Base-by-base conservation (phyloP, 2,797 vertebrate genomes). In the Atherinosoma microstoma region DNA sequence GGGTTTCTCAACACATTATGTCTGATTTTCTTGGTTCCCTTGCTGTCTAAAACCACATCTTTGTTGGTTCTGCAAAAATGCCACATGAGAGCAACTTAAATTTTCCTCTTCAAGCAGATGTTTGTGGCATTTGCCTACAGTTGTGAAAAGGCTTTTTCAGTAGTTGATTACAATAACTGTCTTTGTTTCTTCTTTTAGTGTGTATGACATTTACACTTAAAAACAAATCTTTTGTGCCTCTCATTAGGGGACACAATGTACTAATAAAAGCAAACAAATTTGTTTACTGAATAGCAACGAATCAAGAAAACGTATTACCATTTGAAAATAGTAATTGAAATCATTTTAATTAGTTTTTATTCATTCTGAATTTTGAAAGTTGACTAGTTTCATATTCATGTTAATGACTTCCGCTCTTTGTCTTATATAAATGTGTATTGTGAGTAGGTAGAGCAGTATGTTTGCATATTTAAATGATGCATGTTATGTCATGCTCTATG, bases 381-480 rank as follows among this genome's bases (percentile, higher is more conserved):
- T 36, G 0, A 72, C n/a, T 69, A 60, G 36, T 30, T 51, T 79
- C 38, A 73, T 62, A 58, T 66, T 76, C 56, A 57, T 87, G 30
- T 72, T 24, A 58, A 71, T 65, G 34, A 36, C 65, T 74, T 82
- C 24, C 75, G 34, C 42, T 78, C 10, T 75, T 13, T 83, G 60
- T 82, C 49, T 75, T 78, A 36, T 82, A 30, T 78, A 18, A 84
- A 38, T 80, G 56, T 67, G 24, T 53, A 58, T 59, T 59, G 61
- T 67, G 36, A 81, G 75, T 67, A 58, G 34, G 10, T 58, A 59
- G 70, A 69, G 56, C 35, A 64, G 63, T 82, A 27, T 70, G 47
- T 75, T 80, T 53, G 67, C 11, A 73, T 56, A 72, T 77, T 82
- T n/a, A 78, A 54, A 61, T 85, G 32, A 51, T 80, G 89, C 85